Conservation (phyloP, 1,140 invertebrate species). For the Scaptomyza graminum region DNA sequence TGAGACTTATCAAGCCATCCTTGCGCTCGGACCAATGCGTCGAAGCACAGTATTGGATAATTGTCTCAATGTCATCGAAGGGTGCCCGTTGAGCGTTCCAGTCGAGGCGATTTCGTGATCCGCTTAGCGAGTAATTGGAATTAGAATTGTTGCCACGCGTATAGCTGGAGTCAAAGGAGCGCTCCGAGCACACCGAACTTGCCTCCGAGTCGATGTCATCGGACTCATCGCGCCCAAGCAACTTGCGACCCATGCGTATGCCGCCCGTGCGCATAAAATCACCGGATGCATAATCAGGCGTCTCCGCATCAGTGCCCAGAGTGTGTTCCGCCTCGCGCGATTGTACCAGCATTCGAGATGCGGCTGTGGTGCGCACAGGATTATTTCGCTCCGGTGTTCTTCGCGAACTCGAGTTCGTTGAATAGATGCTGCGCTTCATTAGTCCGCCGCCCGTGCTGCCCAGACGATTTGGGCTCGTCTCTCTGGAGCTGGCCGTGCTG, state of each 20-base stretch:
- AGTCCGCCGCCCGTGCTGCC: conserved; percentile 32
- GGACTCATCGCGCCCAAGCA: conserved; percentile 87
- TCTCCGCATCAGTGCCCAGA: conserved; percentile 86
- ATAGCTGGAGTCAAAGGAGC: conserved; percentile 92
- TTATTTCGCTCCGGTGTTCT: conserved; percentile 85
- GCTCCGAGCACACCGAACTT: conserved; percentile 96
- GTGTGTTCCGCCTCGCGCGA: conserved; percentile 94
- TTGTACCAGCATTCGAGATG: conserved; percentile 93
- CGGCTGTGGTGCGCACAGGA: conserved; percentile 87
- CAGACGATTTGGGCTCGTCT: conserved; percentile 86
- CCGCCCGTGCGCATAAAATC: conserved; percentile 69
- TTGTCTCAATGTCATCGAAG: conserved; percentile 92
- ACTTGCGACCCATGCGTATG: conserved; percentile 71
- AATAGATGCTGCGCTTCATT: conserved; percentile 80
- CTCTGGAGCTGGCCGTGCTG: conserved; percentile 88
- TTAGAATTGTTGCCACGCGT: conserved; percentile 77
- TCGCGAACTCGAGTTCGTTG: conserved; percentile 75
- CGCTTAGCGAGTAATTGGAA: conserved; percentile 89
- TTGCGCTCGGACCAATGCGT: conserved; percentile 96
- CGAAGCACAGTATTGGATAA: conserved; percentile 93
- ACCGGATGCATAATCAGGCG: conserved; percentile 57
- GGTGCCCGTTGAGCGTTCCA: conserved; percentile 84
- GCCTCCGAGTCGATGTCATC: conserved; percentile 97
- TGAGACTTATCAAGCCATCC: conserved; percentile 94
- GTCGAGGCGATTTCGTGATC: conserved; percentile 90